These are phyloP conservation scores for Himalopsyche japonica DNA, from an alignment of 2,888 invertebrate genomes.

Conservation along the genomic window DNA sequence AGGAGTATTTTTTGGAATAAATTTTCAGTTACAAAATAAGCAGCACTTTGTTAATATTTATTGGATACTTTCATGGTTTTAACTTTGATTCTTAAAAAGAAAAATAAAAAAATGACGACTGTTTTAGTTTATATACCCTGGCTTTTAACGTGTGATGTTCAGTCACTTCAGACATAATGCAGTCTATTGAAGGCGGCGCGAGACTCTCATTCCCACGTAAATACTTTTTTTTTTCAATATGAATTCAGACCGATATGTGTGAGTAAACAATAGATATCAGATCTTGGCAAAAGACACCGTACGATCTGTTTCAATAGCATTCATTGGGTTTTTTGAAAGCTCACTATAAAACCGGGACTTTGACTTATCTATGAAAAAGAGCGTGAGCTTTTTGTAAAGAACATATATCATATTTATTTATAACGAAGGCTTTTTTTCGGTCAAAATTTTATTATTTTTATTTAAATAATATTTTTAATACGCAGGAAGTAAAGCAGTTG, in stretches of 20 bases:
- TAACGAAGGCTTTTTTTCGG: too few relatives aligned
- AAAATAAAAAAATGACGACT: background rate
- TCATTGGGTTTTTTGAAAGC: background rate
- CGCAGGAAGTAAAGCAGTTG: too few relatives aligned
- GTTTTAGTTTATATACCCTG: background rate
- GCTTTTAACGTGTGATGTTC: slow-evolving; percentile 9
- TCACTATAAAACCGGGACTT: background rate
- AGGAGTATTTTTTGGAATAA: too few relatives aligned
- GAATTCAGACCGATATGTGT: slow-evolving; percentile 29
- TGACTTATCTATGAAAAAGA: background rate
- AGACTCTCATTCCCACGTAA: slow-evolving; percentile 34
- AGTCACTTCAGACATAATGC: slow-evolving; percentile 27
- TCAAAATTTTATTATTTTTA: too few relatives aligned
- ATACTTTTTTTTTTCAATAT: slow-evolving; percentile 11
- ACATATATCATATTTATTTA: too few relatives aligned
- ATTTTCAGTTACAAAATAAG: too few relatives aligned
- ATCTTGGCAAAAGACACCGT: background rate
- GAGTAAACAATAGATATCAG: slow-evolving; percentile 13
- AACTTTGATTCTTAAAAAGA: too few relatives aligned
- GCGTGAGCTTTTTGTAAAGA: background rate
- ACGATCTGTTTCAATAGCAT: background rate
- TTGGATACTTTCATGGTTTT: too few relatives aligned
- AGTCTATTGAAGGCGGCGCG: slow-evolving; percentile 31
- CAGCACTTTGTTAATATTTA: too few relatives aligned
- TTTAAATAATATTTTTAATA: too few relatives aligned